Percentiles rank a stretch among this genome's conserved stretches.
phyloP scores from a whole-genome alignment of 2,113 vertebrate genomes.

The Muscicapa adusta region DNA sequence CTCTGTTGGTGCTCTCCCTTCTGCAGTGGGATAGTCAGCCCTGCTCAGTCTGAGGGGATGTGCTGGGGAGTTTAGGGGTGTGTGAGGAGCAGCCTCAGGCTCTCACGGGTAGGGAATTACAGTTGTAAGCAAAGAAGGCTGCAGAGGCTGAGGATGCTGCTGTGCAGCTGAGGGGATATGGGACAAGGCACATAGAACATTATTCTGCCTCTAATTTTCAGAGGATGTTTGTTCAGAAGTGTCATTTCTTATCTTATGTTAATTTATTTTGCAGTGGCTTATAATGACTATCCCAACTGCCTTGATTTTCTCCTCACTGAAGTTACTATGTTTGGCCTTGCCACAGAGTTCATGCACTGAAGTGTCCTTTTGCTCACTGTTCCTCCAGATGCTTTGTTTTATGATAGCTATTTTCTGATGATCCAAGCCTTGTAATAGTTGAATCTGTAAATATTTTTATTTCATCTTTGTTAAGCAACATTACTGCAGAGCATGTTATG shows the following conservation, averaged over 20 bases:
- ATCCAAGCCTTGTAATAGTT: background rate
- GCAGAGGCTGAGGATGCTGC: background rate
- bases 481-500: background rate
- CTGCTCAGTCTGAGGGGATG: background rate
- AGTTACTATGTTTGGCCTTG: background rate
- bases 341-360: background rate
- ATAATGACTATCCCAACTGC: background rate
- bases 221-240: constrained; percentile 6
- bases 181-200: background rate
- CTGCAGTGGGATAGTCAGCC: background rate
- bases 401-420: background rate
- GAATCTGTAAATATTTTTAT: constrained; percentile 17
- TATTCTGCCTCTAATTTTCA: background rate
- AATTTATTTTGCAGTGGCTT: background rate
- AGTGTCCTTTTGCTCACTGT: background rate
- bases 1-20: background rate
- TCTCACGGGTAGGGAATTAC: background rate
- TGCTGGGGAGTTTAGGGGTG: rapidly evolving
- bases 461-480: background rate
- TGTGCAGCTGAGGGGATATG: background rate
- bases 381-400: constrained; percentile 16
- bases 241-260: background rate
- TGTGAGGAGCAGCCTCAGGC: background rate
- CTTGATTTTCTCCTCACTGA: background rate
- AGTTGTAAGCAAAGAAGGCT: background rate